Base-by-base conservation (phyloP, 1,140 invertebrate species). In the Platyura marginata region DNA sequence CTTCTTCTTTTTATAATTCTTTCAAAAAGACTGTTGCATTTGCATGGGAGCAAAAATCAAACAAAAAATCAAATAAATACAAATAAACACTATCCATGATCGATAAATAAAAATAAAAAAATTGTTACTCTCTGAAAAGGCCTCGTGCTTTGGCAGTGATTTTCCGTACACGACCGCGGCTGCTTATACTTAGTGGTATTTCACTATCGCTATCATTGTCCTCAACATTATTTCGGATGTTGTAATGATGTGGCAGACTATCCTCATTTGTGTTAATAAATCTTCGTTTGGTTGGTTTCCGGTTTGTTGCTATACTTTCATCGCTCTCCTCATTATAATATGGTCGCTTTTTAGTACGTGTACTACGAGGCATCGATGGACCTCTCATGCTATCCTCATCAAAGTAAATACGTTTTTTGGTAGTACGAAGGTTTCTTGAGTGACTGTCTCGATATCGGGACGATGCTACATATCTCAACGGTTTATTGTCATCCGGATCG, bases 101-200 rank as follows among this genome's bases (percentile, higher is more conserved):
- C 16, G 13, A n/a, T 11, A 13, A 6, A 15, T 34, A n/a, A 34
- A 15, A n/a, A 13, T 3, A n/a, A 34, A 13, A 4, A 34, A 34
- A 20, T 9, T 41, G 51, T 65, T 62, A 77, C 50, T 75, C 73
- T 41, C 66, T 62, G 43, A 78, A 66, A 54, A 76, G 70, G 44
- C 77, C 79, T 21, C 75, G 66, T 21, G 80, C 82, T 55, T 81
- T 74, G 21, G 81, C 72, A 5, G 84, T 88, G 42, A 88, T 71
- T 62, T 80, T 83, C 21, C 86, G 71, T 32, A 91, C 71, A 29
- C 87, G 69, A 5, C 88, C 88, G 23, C 87, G 69, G 52, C 83
- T 89, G 59, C 86, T 90, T 25, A 83, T 67, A 64, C 72, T 69
- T 49, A 78, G 68, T 51, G 70, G 51, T 51, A 61, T 62, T 21